Evolutionary conservation across 2,797 vertebrate genomes (phyloP).

Genomic region (Myotis daubentonii): DNA sequence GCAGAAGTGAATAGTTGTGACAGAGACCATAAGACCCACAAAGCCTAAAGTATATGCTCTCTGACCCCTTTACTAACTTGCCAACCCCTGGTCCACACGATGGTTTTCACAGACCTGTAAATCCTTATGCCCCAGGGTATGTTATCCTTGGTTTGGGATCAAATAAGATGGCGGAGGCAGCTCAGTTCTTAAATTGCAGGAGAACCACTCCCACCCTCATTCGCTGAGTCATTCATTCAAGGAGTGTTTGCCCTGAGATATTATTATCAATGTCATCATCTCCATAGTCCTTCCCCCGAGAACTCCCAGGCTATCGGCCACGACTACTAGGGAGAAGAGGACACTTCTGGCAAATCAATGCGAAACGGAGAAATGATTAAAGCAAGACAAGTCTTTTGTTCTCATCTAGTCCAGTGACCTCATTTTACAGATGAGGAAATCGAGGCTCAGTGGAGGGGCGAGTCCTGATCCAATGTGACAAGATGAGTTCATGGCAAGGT

Average conservation of each 20-base stretch:
- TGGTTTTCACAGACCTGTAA: conserved; percentile 76
- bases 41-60: background rate
- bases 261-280: background rate
- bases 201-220: background rate
- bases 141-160: background rate
- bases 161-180: background rate
- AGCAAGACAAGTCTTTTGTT: background rate
- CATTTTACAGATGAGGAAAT: conserved; percentile 26
- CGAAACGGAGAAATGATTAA: background rate
- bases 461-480: background rate
- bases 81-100: conserved; percentile 6
- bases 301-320: background rate
- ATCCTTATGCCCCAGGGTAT: conserved; percentile 57
- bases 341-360: background rate
- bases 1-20: background rate
- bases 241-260: background rate
- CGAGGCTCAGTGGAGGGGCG: background rate
- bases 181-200: background rate
- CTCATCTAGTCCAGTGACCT: background rate
- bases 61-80: background rate
- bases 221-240: conserved; percentile 2
- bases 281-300: background rate
- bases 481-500: background rate
- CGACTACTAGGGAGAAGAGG: background rate
- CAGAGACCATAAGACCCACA: background rate